These are phyloP conservation scores for Epinephelus fuscoguttatus DNA, from an alignment of 2,113 vertebrate species.

Conservation along the genomic window DNA sequence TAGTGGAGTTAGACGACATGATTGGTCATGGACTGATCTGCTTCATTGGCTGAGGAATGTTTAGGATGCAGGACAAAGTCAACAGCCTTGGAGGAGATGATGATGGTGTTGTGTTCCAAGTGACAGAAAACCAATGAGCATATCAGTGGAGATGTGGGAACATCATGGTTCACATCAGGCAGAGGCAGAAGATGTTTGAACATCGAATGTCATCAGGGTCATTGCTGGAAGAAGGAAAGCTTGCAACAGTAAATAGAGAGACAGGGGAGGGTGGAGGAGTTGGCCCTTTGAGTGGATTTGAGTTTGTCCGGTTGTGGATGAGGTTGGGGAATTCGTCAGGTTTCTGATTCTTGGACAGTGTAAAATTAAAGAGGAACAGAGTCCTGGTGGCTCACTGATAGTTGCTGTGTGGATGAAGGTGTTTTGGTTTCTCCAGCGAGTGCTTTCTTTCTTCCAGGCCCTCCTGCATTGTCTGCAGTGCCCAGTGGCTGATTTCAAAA, in stretches of 20 bases:
- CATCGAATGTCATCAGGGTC: background rate
- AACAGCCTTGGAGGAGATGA: background rate
- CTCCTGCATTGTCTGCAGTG: background rate
- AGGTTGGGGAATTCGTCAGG: background rate
- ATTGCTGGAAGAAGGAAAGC: background rate
- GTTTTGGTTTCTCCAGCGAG: background rate
- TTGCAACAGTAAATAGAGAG: background rate
- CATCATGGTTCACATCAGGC: background rate
- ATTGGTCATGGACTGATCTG: background rate
- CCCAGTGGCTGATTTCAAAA: background rate
- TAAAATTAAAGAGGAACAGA: background rate
- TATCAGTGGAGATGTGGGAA: background rate
- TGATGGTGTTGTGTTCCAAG: background rate
- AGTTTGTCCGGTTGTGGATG: background rate
- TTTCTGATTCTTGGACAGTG: background rate
- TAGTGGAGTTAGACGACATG: background rate
- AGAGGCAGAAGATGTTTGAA: background rate
- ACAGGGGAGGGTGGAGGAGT: background rate
- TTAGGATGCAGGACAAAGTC: background rate
- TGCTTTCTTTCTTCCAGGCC: background rate
- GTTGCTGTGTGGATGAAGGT: background rate
- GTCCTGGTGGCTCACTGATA: background rate
- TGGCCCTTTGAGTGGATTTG: background rate
- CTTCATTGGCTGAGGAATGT: background rate
- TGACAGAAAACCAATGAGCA: background rate